A percentile compares a stretch with the other conserved stretches of the same genome.
These are phyloP conservation scores for Sorex fumeus DNA, from an alignment of 2,113 vertebrate species.

Conservation along the genomic window DNA sequence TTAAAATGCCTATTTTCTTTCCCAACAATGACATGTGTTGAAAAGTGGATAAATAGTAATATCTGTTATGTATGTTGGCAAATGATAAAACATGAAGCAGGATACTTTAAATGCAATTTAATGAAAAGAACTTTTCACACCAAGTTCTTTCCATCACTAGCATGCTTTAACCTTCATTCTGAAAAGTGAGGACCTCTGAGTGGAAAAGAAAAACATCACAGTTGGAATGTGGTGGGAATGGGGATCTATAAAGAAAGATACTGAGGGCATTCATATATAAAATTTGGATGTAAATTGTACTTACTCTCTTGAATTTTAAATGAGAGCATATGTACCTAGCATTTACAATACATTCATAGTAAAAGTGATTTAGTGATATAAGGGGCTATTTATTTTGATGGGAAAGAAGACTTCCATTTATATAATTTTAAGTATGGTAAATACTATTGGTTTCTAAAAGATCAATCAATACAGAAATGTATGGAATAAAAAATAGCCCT, in stretches of 20 bases:
- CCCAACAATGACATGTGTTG: constrained; percentile 60
- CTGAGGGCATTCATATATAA: constrained; percentile 1
- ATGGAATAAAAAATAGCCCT: constrained; percentile 9
- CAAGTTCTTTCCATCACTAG: constrained; percentile 12
- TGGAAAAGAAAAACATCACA: constrained; percentile 58
- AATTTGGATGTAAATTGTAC: not conserved
- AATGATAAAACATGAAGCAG: constrained; percentile 61
- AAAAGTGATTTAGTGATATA: not conserved
- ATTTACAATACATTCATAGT: not conserved
- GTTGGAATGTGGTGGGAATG: not conserved
- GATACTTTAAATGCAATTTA: constrained; percentile 40
- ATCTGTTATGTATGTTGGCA: constrained; percentile 65
- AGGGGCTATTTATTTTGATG: not conserved
- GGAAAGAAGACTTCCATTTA: not conserved
- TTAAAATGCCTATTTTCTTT: constrained; percentile 59
- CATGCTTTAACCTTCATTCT: not conserved
- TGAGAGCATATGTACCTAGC: not conserved
- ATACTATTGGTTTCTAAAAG: not conserved
- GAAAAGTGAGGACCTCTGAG: not conserved
- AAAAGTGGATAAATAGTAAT: constrained; percentile 70
- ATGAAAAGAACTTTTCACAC: constrained; percentile 69
- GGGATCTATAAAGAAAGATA: not conserved
- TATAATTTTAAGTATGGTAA: constrained; percentile 33
- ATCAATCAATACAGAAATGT: not conserved
- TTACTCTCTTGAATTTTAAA: constrained; percentile 21